These are phyloP conservation scores for Limnephilus lunatus DNA, from an alignment of 2,888 invertebrate genomes.

Conservation along the genomic window DNA sequence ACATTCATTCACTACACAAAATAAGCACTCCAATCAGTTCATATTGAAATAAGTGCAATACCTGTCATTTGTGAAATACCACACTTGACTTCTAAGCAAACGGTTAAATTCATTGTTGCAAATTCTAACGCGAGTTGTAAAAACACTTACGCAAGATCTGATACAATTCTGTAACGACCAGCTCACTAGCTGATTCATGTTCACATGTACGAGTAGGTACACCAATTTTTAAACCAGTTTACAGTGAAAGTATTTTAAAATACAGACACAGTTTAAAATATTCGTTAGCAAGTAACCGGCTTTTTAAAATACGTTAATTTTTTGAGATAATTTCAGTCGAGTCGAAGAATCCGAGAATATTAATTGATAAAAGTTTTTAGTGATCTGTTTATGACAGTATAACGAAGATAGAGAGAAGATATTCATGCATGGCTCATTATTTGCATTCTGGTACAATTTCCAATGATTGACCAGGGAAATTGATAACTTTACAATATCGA, in stretches of 20 bases:
- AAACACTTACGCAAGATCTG: not conserved
- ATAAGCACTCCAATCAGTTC: not conserved
- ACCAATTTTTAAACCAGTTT: constrained; percentile 2
- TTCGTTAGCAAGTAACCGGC: not conserved
- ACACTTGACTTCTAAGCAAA: constrained; percentile 12
- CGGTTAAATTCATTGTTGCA: not conserved
- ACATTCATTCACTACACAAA: not conserved
- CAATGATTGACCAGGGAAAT: too few relatives aligned
- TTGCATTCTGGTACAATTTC: too few relatives aligned
- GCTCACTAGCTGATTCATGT: not conserved
- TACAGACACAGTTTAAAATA: not conserved
- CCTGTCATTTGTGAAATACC: not conserved
- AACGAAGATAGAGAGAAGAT: not conserved
- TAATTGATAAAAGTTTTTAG: not conserved
- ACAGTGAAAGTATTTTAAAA: not conserved
- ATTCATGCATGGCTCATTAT: not conserved
- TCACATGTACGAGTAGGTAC: not conserved
- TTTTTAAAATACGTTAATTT: not conserved
- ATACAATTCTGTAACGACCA: not conserved
- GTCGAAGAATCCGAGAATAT: too few relatives aligned
- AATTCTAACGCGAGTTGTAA: not conserved
- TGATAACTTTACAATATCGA: too few relatives aligned
- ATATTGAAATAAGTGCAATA: not conserved
- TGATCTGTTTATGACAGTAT: not conserved
- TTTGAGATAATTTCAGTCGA: not conserved